Conservation (phyloP, 2,888 invertebrate genomes). For the Patella ulyssiponensis region DNA sequence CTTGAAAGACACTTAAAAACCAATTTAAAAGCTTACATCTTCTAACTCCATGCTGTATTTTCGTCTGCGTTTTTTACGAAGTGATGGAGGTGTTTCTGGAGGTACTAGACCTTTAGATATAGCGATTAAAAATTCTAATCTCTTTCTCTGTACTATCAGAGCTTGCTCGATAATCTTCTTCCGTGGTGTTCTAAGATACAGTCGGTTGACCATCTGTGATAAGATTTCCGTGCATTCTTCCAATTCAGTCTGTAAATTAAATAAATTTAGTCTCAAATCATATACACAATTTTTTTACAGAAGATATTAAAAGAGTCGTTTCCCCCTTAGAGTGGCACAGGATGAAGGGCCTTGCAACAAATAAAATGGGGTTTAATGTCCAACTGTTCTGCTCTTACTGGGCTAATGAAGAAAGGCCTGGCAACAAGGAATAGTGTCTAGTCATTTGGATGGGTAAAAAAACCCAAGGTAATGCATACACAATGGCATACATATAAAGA, state of each 20-base stretch:
- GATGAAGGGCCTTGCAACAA: neutral
- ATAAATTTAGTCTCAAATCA: neutral
- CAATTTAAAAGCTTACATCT: conserved; percentile 54
- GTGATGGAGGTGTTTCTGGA: conserved; percentile 78
- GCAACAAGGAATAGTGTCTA: neutral
- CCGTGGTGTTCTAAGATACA: conserved; percentile 78
- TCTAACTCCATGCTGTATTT: conserved; percentile 68
- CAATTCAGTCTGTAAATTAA: conserved; percentile 76
- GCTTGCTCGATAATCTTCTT: conserved; percentile 78
- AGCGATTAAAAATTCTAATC: conserved; percentile 79
- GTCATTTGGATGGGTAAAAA: no score
- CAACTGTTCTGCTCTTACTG: no score
- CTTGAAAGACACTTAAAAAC: no score
- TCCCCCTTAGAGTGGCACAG: no score
- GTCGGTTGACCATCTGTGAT: conserved; percentile 79
- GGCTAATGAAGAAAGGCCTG: neutral
- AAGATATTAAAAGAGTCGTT: no score
- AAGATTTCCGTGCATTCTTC: conserved; percentile 80
- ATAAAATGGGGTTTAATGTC: no score
- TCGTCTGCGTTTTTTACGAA: conserved; percentile 72
- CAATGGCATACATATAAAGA: no score
- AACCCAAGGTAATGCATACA: no score
- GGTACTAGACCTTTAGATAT: conserved; percentile 75
- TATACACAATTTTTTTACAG: no score
- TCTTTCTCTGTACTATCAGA: conserved; percentile 76